Evolutionary conservation across 2,888 invertebrate genomes (phyloP), one percentile per base, ranked within the genome.

Genomic region (Amblyjoppa fuscipennis): DNA sequence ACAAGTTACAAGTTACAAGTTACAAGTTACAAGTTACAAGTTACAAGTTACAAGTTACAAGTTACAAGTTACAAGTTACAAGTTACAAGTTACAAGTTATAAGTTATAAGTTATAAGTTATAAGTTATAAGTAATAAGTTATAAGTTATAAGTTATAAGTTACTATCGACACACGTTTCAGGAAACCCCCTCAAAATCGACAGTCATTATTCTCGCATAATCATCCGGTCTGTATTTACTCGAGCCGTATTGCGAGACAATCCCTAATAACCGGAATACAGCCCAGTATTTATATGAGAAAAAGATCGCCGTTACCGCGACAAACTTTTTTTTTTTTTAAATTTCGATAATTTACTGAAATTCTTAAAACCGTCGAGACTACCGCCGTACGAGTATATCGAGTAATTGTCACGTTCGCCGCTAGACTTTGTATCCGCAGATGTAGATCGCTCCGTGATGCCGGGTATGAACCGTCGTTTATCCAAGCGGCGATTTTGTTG

Each of bases 201-300:
- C 70, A 20, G 16, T 71, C 28, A 64, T 81, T 76, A 76, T 81
- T 53, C 31, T 69, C 61, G 3, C 28, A 20, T 53, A 51, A 70
- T 69, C n/a, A 56, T 41, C 34, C n/a, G 7, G 49, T 13, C 28
- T 66, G 11, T 66, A 66, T 38, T 49, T 41, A 64, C 38, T 59
- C 16, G 16, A 69, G 49, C 49, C 45, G 59, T 64, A 86, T 86
- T 86, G 85, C 87, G 78, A 86, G 81, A 51, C 51, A 56, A 70
- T 75, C 56, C 31, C 45, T 75, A 84, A 86, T 82, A 86, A 86
- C 78, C 82, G 74, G 84, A 86, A 84, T 81, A 51, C 73, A 61
- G 11, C 38, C 61, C 20, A 61, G 53, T 70, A 69, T 75, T 68
- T 34, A 56, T 75, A 16, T 16, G 4, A 41, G 41, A 9, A 28